Conservation (phyloP, 1,140 invertebrate genomes). For the Chionoecetes opilio region DNA sequence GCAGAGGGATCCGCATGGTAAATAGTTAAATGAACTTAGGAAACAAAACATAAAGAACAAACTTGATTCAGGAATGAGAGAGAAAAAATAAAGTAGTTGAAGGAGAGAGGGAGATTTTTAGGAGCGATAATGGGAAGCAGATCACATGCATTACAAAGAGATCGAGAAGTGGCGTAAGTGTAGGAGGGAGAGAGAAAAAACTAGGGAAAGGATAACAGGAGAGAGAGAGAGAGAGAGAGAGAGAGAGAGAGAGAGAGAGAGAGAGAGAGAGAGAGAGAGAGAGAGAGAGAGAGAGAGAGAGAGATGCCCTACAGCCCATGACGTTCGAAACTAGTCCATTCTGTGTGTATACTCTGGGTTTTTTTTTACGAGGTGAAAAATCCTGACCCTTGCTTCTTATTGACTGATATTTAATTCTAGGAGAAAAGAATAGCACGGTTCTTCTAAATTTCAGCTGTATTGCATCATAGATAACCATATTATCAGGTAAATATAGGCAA, state of each 20-base stretch:
- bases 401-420: too few relatives aligned
- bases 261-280: constrained; percentile 58
- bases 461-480: too few relatives aligned
- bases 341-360: too few relatives aligned
- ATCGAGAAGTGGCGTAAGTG: background rate
- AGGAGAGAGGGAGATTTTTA: constrained; percentile 15
- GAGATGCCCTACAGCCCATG: background rate
- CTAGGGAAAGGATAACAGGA: background rate
- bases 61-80: constrained; percentile 35
- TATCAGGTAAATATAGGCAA: too few relatives aligned
- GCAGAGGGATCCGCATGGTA: background rate
- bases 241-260: background rate
- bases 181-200: constrained; percentile 9
- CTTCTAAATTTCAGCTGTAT: too few relatives aligned
- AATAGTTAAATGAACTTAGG: background rate
- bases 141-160: background rate
- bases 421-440: too few relatives aligned
- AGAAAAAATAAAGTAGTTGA: constrained; percentile 9
- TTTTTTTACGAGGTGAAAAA: too few relatives aligned
- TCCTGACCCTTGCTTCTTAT: too few relatives aligned
- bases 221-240: background rate
- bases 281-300: constrained; percentile 51
- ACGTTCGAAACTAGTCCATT: background rate
- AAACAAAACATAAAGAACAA: background rate
- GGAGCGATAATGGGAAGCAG: background rate